Conservation (phyloP, 2,113 vertebrate species). For the Balaenoptera acutorostrata region DNA sequence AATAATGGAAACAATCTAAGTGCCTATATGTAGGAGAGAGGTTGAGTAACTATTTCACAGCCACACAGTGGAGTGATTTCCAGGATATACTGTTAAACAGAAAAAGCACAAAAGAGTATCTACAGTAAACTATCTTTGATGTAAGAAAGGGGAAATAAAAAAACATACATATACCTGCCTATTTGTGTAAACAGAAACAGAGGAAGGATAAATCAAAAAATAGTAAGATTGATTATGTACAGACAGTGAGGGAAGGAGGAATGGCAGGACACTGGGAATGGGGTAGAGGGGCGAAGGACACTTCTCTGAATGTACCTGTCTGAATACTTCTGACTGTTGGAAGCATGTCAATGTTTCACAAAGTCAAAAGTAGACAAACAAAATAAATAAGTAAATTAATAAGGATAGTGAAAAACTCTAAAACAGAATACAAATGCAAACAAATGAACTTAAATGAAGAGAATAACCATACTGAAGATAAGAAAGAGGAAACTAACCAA, state of each 20-base stretch:
- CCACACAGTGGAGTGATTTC: no score
- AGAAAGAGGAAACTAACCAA: background rate
- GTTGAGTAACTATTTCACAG: no score
- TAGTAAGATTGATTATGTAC: background rate
- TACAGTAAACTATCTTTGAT: no score
- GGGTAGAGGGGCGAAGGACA: background rate
- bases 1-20: no score
- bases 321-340: background rate
- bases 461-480: background rate
- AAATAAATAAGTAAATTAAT: background rate
- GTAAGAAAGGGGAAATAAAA: background rate
- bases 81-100: no score
- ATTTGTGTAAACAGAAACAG: background rate
- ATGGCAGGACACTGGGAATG: background rate
- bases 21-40: no score
- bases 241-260: background rate
- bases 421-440: background rate
- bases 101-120: no score
- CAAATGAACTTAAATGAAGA: background rate
- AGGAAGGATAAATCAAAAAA: background rate
- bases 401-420: background rate
- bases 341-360: background rate
- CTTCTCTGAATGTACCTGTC: background rate
- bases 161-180: background rate
- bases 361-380: background rate